Evolutionary conservation across 2,888 invertebrate genomes (phyloP), one percentile per base, ranked within the genome.

Genomic region (Brassicogethes aeneus): DNA sequence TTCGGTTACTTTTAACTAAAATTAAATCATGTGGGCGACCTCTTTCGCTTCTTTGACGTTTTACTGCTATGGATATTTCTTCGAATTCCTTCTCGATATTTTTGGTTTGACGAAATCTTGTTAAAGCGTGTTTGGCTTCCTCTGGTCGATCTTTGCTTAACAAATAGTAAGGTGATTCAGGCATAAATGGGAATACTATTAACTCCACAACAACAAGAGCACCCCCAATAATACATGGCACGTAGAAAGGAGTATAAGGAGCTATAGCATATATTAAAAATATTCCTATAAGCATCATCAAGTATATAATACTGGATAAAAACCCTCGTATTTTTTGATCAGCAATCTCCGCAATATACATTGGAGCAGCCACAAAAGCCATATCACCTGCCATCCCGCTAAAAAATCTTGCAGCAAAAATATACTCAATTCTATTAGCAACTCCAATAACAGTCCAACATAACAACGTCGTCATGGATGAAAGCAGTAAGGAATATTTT

Each of bases 281-380:
- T 17, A 61, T 60, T 5, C 66, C 65, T 12, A 60, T 44, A 7
- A 65, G 46, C 63, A 64, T 62, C 59, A 64, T 64, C 15, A 66
- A 50, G 44, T 63, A 65, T 34, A 65, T 65, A 14, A 62, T 54
- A 10, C 64, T 60, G 0, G 63, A 60, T 3, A 66, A 41, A 34
- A 64, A 59, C 17, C 66, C 66, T 34, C 66, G 42, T 8, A 66
- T 65, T 34, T 58, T 57, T 36, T 65, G 62, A 46, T 65, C 62
- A 3, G 66, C 64, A 32, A 65, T 64, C 53, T 66, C 66, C 1
- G 64, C 65, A 12, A 66, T 61, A 48, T 64, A 66, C 64, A 65
- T 65, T 1, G 66, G 65, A 1, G 61, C 62, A 2, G 65, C 59
- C 2, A 65, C 65, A 41, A 65, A 66, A 3, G 62, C 65, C 41